Percentiles rank a stretch among this genome's conserved stretches.
phyloP scores from a whole-genome alignment of 2,797 vertebrate species.

The Onychomys torridus region DNA sequence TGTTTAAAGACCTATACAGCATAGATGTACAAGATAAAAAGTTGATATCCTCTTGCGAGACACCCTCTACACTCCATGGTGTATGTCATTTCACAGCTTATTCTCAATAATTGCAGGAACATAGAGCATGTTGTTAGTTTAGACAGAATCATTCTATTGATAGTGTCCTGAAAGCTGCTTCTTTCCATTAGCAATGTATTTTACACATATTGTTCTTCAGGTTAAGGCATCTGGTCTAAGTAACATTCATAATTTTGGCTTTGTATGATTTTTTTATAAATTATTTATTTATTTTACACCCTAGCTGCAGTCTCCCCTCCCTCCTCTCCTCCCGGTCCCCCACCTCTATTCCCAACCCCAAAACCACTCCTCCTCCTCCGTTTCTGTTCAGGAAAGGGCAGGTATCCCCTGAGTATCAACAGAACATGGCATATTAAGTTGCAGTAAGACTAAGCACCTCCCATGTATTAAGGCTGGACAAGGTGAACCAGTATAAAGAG shows the following conservation, averaged over 20 bases:
- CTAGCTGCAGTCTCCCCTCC: not conserved
- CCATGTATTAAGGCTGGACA: too few species aligned
- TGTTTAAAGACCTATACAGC: not conserved
- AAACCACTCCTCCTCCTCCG: too few species aligned
- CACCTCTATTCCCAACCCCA: not conserved
- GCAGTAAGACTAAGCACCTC: too few species aligned
- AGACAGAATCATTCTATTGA: not conserved
- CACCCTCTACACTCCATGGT: not conserved
- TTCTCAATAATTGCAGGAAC: not conserved
- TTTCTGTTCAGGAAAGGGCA: too few species aligned
- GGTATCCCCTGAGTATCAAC: too few species aligned
- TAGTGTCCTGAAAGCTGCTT: not conserved
- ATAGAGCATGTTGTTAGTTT: not conserved
- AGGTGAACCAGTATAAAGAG: too few species aligned
- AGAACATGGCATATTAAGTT: too few species aligned
- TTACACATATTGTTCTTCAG: not conserved
- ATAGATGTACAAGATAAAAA: not conserved
- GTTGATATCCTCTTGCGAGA: too few species aligned
- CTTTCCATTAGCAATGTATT: not conserved
- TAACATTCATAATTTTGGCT: not conserved
- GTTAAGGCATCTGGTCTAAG: not conserved
- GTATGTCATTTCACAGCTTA: not conserved
- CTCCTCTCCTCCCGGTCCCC: not conserved
- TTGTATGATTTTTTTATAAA: not conserved
- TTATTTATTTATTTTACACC: not conserved